These are phyloP conservation scores for Equus przewalskii DNA, from an alignment of 2,113 vertebrate genomes.

Conservation along the genomic window DNA sequence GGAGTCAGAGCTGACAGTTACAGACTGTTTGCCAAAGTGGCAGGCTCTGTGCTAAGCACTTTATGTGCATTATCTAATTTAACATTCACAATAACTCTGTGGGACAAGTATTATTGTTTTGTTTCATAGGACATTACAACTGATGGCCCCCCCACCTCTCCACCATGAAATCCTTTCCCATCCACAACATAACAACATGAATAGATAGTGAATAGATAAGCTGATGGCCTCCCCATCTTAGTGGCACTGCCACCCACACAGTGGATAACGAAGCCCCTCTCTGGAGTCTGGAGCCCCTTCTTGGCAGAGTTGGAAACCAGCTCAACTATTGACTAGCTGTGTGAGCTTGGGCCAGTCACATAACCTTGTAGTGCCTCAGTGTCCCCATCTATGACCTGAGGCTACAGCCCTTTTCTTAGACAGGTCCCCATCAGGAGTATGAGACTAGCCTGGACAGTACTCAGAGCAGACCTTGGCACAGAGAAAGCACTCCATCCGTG, in stretches of 20 bases:
- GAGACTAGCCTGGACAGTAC: background rate
- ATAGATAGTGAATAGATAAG: background rate
- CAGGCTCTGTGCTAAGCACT: background rate
- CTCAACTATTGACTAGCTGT: background rate
- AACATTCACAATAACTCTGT: background rate
- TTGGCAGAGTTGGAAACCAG: background rate
- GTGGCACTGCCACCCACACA: background rate
- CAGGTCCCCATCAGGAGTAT: background rate
- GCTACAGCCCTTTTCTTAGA: background rate
- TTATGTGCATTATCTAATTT: background rate
- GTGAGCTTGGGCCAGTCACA: background rate
- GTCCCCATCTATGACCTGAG: too few relatives aligned
- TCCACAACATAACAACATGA: background rate
- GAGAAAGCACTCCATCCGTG: accelerated
- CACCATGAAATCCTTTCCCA: background rate
- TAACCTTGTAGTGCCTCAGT: background rate
- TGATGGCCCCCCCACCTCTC: background rate
- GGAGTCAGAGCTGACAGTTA: background rate
- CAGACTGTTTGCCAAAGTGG: background rate
- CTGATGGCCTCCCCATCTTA: background rate
- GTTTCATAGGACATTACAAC: background rate
- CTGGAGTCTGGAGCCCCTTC: background rate
- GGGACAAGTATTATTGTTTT: background rate
- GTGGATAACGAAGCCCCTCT: background rate
- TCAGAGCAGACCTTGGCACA: background rate